Base-by-base conservation (phyloP, 1,140 invertebrate genomes). In the Drosophila rufa region DNA sequence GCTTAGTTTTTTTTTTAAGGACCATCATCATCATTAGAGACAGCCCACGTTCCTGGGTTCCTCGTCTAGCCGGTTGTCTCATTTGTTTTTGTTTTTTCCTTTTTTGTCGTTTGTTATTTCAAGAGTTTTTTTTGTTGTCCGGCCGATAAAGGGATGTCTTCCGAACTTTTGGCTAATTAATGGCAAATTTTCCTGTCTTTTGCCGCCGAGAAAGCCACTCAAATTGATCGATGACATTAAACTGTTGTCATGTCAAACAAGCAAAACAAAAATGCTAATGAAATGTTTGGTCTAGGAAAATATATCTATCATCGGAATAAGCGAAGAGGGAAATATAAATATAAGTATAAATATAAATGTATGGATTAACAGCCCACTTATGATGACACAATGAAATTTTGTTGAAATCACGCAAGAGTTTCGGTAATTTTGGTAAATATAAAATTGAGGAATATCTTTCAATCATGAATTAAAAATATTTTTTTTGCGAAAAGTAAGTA, bases 141-240 rank as follows among this genome's bases (percentile, higher is more conserved):
- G 17, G 40, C 15, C 40, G 62, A 53, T 64, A 67, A 74, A 76
- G 64, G 75, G 73, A 77, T 68, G 56, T 58, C 56, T 50, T 64
- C 48, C 64, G 66, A 84, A 70, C 61, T 61, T 58, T 67, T 65
- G 61, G 66, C 78, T 89, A 89, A 90, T 89, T 89, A 90, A 90
- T 90, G 80, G 81, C 85, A 81, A 84, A 90, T 79, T 84, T 80
- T 67, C 47, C 38, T 75, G 47, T 42, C 64, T 59, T 19, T 75
- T 65, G n/a, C 45, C 47, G 59, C 59, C 56, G 30, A 46, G 65
- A 64, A 65, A 56, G 48, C 60, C 76, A 75, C 60, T 50, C 55
- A 80, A 81, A 67, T 81, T 81, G 84, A 89, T 89, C 78, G 85
- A 75, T 81, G 80, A 70, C 73, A 77, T 47, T 67, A 70, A 80